Conservation (phyloP, 2,888 invertebrate genomes). For the Nymphalis polychloros region DNA sequence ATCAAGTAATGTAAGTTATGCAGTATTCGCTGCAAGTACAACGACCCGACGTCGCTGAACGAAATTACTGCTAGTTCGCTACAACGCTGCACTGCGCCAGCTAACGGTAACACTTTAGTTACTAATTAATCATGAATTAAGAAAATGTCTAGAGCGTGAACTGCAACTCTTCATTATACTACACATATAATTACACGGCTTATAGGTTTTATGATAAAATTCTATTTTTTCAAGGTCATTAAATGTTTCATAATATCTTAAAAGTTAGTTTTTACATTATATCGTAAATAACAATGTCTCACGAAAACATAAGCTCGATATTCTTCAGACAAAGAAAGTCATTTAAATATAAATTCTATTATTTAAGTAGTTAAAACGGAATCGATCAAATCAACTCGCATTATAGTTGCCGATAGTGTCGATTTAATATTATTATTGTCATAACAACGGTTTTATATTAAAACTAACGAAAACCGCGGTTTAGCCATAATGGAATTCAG, state of each 20-base stretch:
- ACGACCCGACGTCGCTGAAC: slow-evolving; percentile 25
- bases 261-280: too few species aligned
- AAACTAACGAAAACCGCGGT: too few species aligned
- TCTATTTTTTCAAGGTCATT: too few species aligned
- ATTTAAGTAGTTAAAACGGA: neutral
- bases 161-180: neutral
- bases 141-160: slow-evolving; percentile 2
- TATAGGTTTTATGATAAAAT: too few species aligned
- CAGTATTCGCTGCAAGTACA: slow-evolving; percentile 23
- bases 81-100: slow-evolving; percentile 27
- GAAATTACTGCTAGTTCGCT: slow-evolving; percentile 13
- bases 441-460: neutral
- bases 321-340: neutral
- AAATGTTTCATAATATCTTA: too few species aligned
- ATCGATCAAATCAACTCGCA: neutral
- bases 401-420: neutral
- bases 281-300: too few species aligned
- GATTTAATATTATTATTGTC: neutral
- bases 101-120: slow-evolving; percentile 27
- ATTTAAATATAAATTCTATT: neutral
- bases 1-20: slow-evolving; percentile 13
- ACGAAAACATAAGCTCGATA: too few species aligned
- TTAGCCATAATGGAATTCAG: too few species aligned
- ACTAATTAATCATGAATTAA: slow-evolving; percentile 23
- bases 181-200: neutral